Conservation (phyloP, 2,888 invertebrate species). For the Silvanus unidentatus region DNA sequence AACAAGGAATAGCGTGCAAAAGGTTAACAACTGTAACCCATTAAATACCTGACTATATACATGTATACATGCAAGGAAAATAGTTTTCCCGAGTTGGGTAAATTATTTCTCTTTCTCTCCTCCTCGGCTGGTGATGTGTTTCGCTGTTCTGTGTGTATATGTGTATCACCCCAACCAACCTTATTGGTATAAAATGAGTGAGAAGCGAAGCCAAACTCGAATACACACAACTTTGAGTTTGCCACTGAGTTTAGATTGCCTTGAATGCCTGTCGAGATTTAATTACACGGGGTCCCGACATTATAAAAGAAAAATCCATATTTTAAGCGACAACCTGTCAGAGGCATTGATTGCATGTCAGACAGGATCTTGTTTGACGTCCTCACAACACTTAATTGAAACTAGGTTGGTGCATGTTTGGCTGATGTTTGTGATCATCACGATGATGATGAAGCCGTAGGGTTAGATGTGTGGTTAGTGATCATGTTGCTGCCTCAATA, state of each 20-base stretch:
- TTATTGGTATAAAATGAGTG: too few species aligned
- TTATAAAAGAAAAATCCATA: constrained; percentile 20
- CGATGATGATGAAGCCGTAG: too few species aligned
- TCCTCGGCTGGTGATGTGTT: too few species aligned
- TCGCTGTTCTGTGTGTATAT: too few species aligned
- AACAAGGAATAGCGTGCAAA: too few species aligned
- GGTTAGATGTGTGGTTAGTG: too few species aligned
- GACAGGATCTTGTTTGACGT: constrained; percentile 16
- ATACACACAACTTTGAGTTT: constrained; percentile 4
- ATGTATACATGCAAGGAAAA: too few species aligned
- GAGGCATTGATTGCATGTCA: constrained; percentile 23
- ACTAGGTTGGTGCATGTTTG: constrained; percentile 9
- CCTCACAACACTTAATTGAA: constrained; percentile 20
- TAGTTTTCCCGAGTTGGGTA: too few species aligned
- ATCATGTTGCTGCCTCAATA: too few species aligned
- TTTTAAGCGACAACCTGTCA: constrained; percentile 21
- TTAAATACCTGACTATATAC: background rate
- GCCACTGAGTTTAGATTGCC: constrained; percentile 6
- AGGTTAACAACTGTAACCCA: background rate
- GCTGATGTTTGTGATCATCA: background rate
- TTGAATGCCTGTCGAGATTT: constrained; percentile 11
- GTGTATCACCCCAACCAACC: too few species aligned
- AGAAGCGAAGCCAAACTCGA: too few species aligned
- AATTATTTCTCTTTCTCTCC: too few species aligned
- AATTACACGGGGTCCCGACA: constrained; percentile 13